Base-by-base conservation (phyloP, 2,113 vertebrate genomes). In the Campylorhamphus procurvoides region DNA sequence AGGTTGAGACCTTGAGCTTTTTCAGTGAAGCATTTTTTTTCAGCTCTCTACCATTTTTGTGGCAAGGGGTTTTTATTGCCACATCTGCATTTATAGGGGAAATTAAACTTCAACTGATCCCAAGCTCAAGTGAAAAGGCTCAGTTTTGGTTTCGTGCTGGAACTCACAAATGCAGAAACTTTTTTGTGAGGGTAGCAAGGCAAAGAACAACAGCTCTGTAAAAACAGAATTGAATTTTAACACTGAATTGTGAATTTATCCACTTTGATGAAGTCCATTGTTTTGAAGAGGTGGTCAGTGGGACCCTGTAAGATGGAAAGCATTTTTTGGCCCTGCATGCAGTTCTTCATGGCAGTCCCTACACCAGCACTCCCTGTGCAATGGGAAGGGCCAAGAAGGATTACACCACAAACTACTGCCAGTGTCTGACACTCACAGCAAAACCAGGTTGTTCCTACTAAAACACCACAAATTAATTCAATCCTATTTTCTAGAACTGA, bases 291-390 rank as follows among this genome's bases (percentile, higher is more conserved):
- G 8, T 9, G 6, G 6, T 23, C 18, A 63, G 44, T 9, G 14
- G 24, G 24, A 78, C 6, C 10, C 22, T 80, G 1, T 18, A 58
- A 52, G 5, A 8, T 39, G 12, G 22, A 44, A 84, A 56, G 12
- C 28, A 46, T n/a, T 84, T 78, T 33, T 59, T 28, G 71, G 56
- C 12, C 53, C 42, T 22, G 37, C 40, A 33, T 63, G 55, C 10
- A 58, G 39, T 24, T 77, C 46, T 49, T 77, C 17, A 15, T 6
- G 9, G 25, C 8, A 5, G 47, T 15, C 33, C 15, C 8, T 20
- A 46, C 0, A 2, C 25, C 28, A 63, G 27, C 12, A 33, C 11
- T n/a, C 16, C 22, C 12, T 10, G 6, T 1, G 5, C 9, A 19
- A 25, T 11, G 4, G 19, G 23, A 53, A 64, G 58, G 60, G n/a